Conservation (phyloP, 2,113 vertebrate species). For the Gymnorhina tibicen region DNA sequence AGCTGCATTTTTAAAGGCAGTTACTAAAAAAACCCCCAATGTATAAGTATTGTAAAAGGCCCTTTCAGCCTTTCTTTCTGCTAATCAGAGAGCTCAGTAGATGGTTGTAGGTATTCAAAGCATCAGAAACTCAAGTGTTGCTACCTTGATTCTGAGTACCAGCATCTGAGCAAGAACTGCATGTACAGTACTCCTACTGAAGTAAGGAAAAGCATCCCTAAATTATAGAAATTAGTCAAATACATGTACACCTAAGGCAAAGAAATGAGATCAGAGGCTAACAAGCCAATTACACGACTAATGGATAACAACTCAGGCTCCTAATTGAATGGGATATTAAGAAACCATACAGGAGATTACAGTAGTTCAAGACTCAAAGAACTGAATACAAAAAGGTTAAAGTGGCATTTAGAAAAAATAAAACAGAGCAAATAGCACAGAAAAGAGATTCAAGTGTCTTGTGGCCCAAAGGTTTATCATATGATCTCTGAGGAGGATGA, state of each 20-base stretch:
- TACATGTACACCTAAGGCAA: constrained; percentile 38
- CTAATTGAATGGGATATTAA: constrained; percentile 41
- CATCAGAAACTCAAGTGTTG: not conserved
- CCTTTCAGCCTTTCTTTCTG: not conserved
- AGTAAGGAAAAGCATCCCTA: not conserved
- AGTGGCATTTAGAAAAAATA: constrained; percentile 36
- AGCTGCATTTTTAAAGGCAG: not conserved
- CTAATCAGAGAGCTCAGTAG: not conserved
- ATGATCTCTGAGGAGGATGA: not conserved
- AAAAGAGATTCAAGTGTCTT: constrained; percentile 13
- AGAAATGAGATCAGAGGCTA: constrained; percentile 49
- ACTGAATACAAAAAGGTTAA: constrained; percentile 33
- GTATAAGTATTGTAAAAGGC: not conserved
- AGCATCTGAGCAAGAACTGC: not conserved
- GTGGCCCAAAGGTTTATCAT: not conserved
- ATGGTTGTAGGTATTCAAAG: not conserved
- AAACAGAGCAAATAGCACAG: constrained; percentile 18
- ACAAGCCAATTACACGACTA: constrained; percentile 45
- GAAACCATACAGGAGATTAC: constrained; percentile 2
- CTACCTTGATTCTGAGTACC: not conserved
- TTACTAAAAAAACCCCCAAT: not conserved
- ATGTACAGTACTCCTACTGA: not conserved
- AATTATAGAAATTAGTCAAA: constrained; percentile 30
- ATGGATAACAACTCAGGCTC: constrained; percentile 15
- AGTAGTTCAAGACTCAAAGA: constrained; percentile 8